A percentile compares a stretch with the other conserved stretches of the same genome.
These are phyloP conservation scores for Pomacea canaliculata DNA, from an alignment of 2,888 invertebrate species.

Conservation along the genomic window DNA sequence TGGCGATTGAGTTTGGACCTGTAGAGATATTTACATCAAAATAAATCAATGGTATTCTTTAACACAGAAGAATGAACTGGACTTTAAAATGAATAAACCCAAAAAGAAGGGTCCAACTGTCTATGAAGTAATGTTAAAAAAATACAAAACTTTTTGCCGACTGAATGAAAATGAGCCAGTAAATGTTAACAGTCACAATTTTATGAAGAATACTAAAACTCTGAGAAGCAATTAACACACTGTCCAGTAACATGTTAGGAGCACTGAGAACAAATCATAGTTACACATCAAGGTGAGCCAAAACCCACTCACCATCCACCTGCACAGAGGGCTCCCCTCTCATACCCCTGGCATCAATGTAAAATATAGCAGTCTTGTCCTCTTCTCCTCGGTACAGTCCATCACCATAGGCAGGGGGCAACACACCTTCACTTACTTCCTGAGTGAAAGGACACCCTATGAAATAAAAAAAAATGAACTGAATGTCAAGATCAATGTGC, in stretches of 20 bases:
- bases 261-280: too few relatives aligned
- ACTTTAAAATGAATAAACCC: too few relatives aligned
- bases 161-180: too few relatives aligned
- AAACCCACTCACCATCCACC: slow-evolving; percentile 68
- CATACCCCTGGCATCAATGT: slow-evolving; percentile 72
- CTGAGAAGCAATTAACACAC: too few relatives aligned
- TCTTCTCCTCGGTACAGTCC: slow-evolving; percentile 72
- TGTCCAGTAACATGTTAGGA: too few relatives aligned
- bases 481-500: neutral
- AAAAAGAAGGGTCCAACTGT: too few relatives aligned
- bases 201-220: neutral
- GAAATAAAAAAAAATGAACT: slow-evolving; percentile 15
- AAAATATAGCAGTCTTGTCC: slow-evolving; percentile 73
- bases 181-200: too few relatives aligned
- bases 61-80: too few relatives aligned
- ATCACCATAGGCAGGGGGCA: slow-evolving; percentile 76
- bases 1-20: slow-evolving; percentile 77
- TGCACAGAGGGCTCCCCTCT: slow-evolving; percentile 73
- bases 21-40: slow-evolving; percentile 10
- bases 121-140: too few relatives aligned
- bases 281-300: too few relatives aligned
- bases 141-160: too few relatives aligned
- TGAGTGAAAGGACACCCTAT: slow-evolving; percentile 66
- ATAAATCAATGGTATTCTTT: too few relatives aligned
- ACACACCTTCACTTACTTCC: slow-evolving; percentile 73